phyloP scores from a whole-genome alignment of 1,140 invertebrate genomes.

The Papilio dardanus region DNA sequence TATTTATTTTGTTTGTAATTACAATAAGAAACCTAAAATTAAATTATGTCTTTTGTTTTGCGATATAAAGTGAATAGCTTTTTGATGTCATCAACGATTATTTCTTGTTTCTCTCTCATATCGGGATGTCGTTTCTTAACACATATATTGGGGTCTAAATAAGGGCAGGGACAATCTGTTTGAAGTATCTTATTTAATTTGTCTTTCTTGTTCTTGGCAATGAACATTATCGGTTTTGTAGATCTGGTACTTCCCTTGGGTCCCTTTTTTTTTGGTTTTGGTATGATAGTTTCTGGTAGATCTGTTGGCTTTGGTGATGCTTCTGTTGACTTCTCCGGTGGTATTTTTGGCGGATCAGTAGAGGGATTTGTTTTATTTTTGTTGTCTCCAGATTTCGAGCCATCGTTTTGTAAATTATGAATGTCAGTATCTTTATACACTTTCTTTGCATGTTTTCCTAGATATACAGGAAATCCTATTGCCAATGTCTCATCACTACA shows the following conservation, averaged over 20 bases:
- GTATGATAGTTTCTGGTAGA: slow-evolving; percentile 24
- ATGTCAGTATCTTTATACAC: slow-evolving; percentile 47
- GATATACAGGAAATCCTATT: slow-evolving; percentile 58
- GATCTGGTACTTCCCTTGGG: neutral
- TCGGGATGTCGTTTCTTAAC: neutral
- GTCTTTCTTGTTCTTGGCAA: neutral
- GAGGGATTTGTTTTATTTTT: no score
- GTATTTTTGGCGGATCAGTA: slow-evolving; percentile 5
- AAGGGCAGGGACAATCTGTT: neutral
- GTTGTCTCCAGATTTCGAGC: slow-evolving; percentile 24
- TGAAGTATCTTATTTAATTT: neutral
- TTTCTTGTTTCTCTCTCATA: neutral
- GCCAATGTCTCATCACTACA: slow-evolving; percentile 49
- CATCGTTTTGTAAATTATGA: slow-evolving; percentile 45
- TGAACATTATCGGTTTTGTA: neutral
- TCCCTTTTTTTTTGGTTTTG: neutral
- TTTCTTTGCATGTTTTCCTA: slow-evolving; percentile 47
- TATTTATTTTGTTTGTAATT: neutral
- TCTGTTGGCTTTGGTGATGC: no score
- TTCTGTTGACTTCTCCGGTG: no score
- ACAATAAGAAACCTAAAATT: neutral
- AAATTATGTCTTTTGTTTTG: slow-evolving; percentile 5
- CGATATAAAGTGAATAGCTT: neutral
- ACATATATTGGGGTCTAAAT: neutral
- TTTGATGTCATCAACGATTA: neutral